Evolutionary conservation across 2,797 vertebrate species (phyloP).

Genomic region (Rhynchotus rufescens): DNA sequence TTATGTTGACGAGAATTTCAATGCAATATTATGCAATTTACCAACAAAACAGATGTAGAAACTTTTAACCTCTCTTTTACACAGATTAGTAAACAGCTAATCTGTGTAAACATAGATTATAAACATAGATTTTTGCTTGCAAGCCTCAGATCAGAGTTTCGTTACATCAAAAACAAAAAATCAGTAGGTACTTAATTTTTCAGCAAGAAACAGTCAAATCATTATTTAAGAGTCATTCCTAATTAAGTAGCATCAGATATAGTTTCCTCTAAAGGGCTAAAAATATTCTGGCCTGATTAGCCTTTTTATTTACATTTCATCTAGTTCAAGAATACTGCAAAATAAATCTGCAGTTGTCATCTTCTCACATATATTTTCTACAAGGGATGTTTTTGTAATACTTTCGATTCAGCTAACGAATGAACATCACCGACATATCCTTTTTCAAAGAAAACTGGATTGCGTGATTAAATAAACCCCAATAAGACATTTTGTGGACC

Average conservation of each 20-base stretch:
- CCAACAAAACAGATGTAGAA: not conserved
- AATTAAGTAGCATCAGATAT: not conserved
- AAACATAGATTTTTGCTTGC: not conserved
- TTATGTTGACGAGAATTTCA: not conserved
- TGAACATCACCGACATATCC: not conserved
- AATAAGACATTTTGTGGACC: not conserved
- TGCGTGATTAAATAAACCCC: not conserved
- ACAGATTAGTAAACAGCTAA: not conserved
- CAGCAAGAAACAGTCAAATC: not conserved
- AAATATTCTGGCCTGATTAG: not conserved
- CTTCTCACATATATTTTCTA: not conserved
- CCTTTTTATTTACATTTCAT: not conserved
- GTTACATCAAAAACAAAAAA: not conserved
- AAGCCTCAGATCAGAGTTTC: not conserved
- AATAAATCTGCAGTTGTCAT: not conserved
- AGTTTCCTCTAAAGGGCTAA: not conserved
- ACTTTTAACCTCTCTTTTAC: not conserved
- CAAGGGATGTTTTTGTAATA: not conserved
- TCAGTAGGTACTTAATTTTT: conserved; percentile 16
- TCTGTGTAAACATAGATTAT: not conserved
- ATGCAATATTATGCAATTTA: not conserved
- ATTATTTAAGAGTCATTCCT: not conserved
- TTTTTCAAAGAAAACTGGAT: not conserved
- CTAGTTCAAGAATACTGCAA: not conserved
- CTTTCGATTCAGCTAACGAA: not conserved